These are phyloP conservation scores for Melolontha melolontha DNA, from an alignment of 2,888 invertebrate species.

Conservation along the genomic window DNA sequence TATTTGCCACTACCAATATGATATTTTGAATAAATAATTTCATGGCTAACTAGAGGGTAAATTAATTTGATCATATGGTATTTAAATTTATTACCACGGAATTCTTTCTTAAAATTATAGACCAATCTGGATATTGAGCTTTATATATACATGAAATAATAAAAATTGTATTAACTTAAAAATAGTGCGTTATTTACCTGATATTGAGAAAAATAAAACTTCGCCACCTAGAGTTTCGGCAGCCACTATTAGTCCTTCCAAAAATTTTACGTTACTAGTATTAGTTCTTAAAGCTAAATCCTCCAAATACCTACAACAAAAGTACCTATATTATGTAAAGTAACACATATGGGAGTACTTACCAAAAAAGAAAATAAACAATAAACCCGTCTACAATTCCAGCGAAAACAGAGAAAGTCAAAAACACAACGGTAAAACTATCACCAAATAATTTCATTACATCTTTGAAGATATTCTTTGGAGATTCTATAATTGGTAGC, in stretches of 20 bases:
- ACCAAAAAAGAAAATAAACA: constrained; percentile 87
- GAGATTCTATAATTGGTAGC: constrained; percentile 77
- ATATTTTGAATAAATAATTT: too few species aligned
- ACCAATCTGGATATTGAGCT: too few species aligned
- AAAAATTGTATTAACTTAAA: too few species aligned
- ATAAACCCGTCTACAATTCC: constrained; percentile 85
- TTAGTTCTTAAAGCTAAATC: constrained; percentile 76
- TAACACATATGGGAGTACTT: constrained; percentile 52
- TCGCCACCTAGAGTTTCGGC: constrained; percentile 85
- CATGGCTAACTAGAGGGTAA: too few species aligned
- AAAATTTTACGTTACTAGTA: constrained; percentile 77
- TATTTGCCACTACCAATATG: too few species aligned
- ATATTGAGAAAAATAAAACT: constrained; percentile 80
- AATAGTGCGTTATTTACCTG: constrained; percentile 65
- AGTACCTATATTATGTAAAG: constrained; percentile 6
- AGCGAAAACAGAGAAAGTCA: constrained; percentile 79
- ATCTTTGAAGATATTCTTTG: constrained; percentile 77
- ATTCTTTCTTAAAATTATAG: too few species aligned
- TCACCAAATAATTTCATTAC: constrained; percentile 73
- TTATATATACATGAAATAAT: too few species aligned
- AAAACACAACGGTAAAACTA: constrained; percentile 76
- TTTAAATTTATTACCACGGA: too few species aligned
- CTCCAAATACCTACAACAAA: constrained; percentile 76
- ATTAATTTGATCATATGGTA: too few species aligned
- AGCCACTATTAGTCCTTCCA: constrained; percentile 84